Base-by-base conservation (phyloP, 1,140 invertebrate species). In the Caenorhabditis latens region DNA sequence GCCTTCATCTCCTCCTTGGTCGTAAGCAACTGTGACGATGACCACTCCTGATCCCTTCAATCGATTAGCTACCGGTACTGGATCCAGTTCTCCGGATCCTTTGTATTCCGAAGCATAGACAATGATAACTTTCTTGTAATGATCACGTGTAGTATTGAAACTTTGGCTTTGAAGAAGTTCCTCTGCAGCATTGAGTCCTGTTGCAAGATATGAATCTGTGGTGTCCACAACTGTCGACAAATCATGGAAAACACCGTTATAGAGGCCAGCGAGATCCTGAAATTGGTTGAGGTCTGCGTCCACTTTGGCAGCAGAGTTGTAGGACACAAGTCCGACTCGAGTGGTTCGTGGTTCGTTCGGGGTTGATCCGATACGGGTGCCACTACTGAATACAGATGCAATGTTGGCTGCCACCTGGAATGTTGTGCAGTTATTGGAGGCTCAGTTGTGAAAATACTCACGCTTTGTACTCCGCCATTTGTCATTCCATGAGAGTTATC, bases 401-500 rank as follows among this genome's bases (percentile, higher is more conserved):
- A 71, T 14, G 14, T 71, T 46, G 40, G 40, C 40, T 7, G 65
- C 65, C 16, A 71, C 19, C 65, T 71, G 65, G 24, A 46, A 40
- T 9, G 42, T 58, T 21, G 16, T 58, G 57, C n/a, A n/a, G n/a
- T n/a, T n/a, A n/a, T n/a, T n/a, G n/a, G n/a, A n/a, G n/a, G n/a
- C n/a, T n/a, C n/a, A n/a, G n/a, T n/a, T n/a, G 32, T 32, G 2
- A 1, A 32, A 32, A 2, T 32, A 71, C 65, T 46, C 46, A 46
- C 65, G 16, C 0, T 19, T 2, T 16, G 2, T 1, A 71, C 1
- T 46, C 65, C 65, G n/a, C 5, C 42, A 71, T 13, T 6, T 19
- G 40, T 46, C 65, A 71, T 71, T 71, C 42, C 65, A 8, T 32
- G 6, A 11, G 65, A 71, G 19, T 71, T 71, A 43, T 71, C 65